Evolutionary conservation across 2,888 invertebrate species (phyloP), one percentile per base, ranked within the genome.

Genomic region (Actias luna): DNA sequence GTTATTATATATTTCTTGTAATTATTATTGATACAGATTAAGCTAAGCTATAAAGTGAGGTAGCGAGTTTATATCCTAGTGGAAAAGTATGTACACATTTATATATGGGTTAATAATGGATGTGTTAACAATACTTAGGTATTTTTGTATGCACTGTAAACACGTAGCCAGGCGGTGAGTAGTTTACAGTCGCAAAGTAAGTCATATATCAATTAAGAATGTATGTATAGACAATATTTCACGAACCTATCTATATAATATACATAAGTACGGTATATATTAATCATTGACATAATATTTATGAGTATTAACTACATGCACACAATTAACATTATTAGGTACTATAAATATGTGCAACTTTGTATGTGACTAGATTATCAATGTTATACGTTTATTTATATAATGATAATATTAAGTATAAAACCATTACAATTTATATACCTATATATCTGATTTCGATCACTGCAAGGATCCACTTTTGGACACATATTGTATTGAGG

Each of bases 381-480:
- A 73, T 80, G 84, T 46, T 42, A 18, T 87, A 89, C 79, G 80
- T 88, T 88, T 39, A 39, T 83, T 87, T 85, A n/a, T n/a, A n/a
- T n/a, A 84, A 81, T 42, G n/a, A 85, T 88, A 74, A 73, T 78
- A 78, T 76, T 82, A 82, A 78, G 85, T 88, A 89, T 87, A 89
- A 88, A 89, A 88, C 83, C 87, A 83, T 89, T 88, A 88, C 81
- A 87, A 78, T 79, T 82, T 83, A 75, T n/a, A n/a, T 84, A 76
- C 75, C 16, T 76, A 50, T 79, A 81, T 79, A 83, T 84, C 86
- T 78, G 79, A 83, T 87, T 85, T 82, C 86, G 93, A 93, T 93
- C 93, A 93, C 92, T 93, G 93, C 93, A 93, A 93, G 90, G 92
- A 93, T 93, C 93, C 93, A 85, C 78, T 77, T 84, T 82, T 77